Conservation (phyloP, 1,140 invertebrate species). For the Drosophila varians region DNA sequence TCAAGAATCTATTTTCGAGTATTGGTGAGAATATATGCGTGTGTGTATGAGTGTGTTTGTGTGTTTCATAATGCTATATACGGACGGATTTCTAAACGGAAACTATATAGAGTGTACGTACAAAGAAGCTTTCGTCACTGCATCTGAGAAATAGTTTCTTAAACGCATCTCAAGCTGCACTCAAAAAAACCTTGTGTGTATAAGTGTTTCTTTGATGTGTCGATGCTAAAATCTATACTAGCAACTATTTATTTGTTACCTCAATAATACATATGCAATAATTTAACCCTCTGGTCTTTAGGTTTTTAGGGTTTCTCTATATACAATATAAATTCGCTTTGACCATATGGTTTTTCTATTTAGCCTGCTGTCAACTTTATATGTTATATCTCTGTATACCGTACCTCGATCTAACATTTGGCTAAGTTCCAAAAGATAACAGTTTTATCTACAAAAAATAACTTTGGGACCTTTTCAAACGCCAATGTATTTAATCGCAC, state of each 20-base stretch:
- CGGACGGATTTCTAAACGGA: slow-evolving; percentile 79
- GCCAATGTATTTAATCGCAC: slow-evolving; percentile 30
- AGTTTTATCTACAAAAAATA: slow-evolving; percentile 82
- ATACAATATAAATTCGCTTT: slow-evolving; percentile 81
- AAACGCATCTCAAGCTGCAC: slow-evolving; percentile 33
- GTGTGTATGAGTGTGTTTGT: slow-evolving; percentile 30
- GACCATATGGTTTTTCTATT: slow-evolving; percentile 60
- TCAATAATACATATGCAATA: slow-evolving; percentile 62
- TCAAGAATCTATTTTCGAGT: slow-evolving; percentile 13
- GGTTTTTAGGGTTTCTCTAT: slow-evolving; percentile 52
- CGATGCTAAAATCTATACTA: slow-evolving; percentile 66
- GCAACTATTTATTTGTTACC: slow-evolving; percentile 53
- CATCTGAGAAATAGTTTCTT: slow-evolving; percentile 34
- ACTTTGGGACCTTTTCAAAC: slow-evolving; percentile 53
- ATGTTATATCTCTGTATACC: slow-evolving; percentile 40
- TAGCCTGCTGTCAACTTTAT: slow-evolving; percentile 66
- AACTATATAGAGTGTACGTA: slow-evolving; percentile 60
- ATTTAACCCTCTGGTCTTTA: slow-evolving; percentile 56
- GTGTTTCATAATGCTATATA: slow-evolving; percentile 68
- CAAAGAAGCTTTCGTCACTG: slow-evolving; percentile 46
- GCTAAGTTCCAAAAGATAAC: slow-evolving; percentile 79
- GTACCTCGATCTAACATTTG: slow-evolving; percentile 73
- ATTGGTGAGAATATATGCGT: slow-evolving; percentile 13
- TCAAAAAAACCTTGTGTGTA: slow-evolving; percentile 30
- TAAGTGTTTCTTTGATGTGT: slow-evolving; percentile 38